Evolutionary conservation across 2,113 vertebrate genomes (phyloP), one percentile per base, ranked within the genome.

Genomic region (Catharus fuscescens): DNA sequence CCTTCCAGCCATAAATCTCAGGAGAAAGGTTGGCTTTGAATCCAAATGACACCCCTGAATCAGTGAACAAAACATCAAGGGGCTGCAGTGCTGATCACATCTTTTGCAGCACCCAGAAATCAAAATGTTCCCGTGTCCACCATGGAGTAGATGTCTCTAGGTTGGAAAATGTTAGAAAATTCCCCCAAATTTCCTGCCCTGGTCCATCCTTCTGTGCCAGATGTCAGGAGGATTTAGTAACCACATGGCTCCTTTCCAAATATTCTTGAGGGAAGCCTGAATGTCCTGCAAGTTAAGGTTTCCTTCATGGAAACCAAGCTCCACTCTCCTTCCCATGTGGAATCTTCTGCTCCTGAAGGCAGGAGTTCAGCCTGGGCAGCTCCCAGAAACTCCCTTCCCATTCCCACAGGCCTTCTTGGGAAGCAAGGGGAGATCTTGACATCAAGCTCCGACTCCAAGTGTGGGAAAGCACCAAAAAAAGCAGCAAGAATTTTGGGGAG

Each of bases 241-340:
- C 17, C n/a, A 31, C 48, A 3, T 4, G 29, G 44, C 8, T 50
- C 4, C 61, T 62, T 47, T 65, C 52, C 38, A 81, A 53, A 60
- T 23, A 72, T 1, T 0, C 24, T 6, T 31, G 60, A 80, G 71
- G 45, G 36, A 67, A 1, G 12, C 2, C 1, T 32, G 14, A 25
- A 26, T 26, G 21, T 65, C 10, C 73, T 62, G 12, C 17, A 70
- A 65, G 50, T 12, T 19, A 18, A 66, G 12, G 50, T 70, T 90
- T 73, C 31, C 28, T 42, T 47, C 47, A 7, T 2, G 31, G 52
- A 92, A 77, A 47, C 4, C 16, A 31, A 69, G 66, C 38, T 69
- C 40, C 2, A 4, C 12, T 77, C 73, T 66, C 61, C n/a, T 72
- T 57, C 42, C 34, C 31, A 3, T 1, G 8, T 12, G 40, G 86